phyloP scores from a whole-genome alignment of 2,888 invertebrate genomes.

The Hypselothyrea guttata region DNA sequence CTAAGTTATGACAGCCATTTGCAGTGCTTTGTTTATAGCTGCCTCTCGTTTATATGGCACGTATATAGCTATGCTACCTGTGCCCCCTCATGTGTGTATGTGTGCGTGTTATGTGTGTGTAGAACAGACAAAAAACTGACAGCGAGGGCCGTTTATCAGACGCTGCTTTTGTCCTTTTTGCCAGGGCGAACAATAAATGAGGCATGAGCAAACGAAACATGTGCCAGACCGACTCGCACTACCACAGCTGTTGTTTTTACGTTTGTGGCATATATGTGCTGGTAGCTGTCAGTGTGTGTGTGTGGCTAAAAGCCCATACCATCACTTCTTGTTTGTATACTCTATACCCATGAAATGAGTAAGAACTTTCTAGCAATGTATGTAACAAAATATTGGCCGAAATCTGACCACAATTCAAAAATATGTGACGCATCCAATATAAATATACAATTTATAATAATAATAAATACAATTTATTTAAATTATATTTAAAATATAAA shows the following conservation, averaged over 20 bases:
- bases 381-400: no score
- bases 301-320: slow-evolving; percentile 51
- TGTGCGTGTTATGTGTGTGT: background rate
- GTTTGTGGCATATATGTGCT: slow-evolving; percentile 4
- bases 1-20: background rate
- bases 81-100: background rate
- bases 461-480: no score
- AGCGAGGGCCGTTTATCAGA: slow-evolving; percentile 45
- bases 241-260: slow-evolving; percentile 10
- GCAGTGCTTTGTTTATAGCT: slow-evolving; percentile 1
- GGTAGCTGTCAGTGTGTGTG: slow-evolving; percentile 4
- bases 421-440: no score
- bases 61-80: background rate
- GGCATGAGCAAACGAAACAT: slow-evolving; percentile 72
- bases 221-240: slow-evolving; percentile 48
- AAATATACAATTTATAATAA: background rate
- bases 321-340: slow-evolving; percentile 56
- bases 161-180: slow-evolving; percentile 45
- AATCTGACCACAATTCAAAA: no score
- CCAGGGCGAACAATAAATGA: slow-evolving; percentile 64
- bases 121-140: slow-evolving; percentile 25
- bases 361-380: no score
- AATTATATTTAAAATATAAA: no score
- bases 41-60: slow-evolving; percentile 9
- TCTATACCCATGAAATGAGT: no score